Evolutionary conservation across 2,113 vertebrate genomes (phyloP).

Genomic region (Chascanopsetta lugubris): DNA sequence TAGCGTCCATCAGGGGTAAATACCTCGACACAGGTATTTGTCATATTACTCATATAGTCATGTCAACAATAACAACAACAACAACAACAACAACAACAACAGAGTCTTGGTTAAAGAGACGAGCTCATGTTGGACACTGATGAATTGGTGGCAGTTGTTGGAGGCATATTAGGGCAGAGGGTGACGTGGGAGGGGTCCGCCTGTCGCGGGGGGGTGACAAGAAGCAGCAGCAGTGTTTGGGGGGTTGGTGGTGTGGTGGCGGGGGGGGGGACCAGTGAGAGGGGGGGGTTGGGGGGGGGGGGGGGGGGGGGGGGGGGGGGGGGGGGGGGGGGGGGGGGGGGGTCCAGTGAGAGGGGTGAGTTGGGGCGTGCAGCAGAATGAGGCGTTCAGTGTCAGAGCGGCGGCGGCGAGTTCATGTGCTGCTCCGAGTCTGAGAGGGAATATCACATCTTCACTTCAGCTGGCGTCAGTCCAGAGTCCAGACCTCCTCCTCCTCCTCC

Average conservation of each 20-base stretch:
- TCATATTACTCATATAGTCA: too few relatives aligned
- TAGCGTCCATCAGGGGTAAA: too few relatives aligned
- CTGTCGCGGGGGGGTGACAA: conserved; percentile 3
- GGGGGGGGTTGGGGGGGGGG: conserved; percentile 17
- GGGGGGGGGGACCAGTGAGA: too few relatives aligned
- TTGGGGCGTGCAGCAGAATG: conserved; percentile 52
- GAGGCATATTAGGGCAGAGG: conserved; percentile 81
- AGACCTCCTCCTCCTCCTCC: not conserved
- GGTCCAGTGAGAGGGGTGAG: conserved; percentile 45
- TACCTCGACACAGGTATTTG: too few relatives aligned
- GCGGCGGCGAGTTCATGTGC: conserved; percentile 54
- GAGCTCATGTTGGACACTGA: conserved; percentile 70
- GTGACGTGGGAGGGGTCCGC: conserved; percentile 68
- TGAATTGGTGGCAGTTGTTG: conserved; percentile 81
- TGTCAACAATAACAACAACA: too few relatives aligned
- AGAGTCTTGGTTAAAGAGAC: not conserved
- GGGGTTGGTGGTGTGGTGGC: too few relatives aligned
- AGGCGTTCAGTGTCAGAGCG: conserved; percentile 69
- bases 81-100: not conserved
- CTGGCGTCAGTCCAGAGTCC: conserved; percentile 16
- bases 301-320: conserved; percentile 56
- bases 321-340: conserved; percentile 31
- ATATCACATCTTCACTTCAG: conserved; percentile 3
- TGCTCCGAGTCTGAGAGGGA: conserved; percentile 40
- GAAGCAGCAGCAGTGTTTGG: conserved; percentile 6